Conservation (phyloP, 2,888 invertebrate genomes). For the Punctoribates punctum region DNA sequence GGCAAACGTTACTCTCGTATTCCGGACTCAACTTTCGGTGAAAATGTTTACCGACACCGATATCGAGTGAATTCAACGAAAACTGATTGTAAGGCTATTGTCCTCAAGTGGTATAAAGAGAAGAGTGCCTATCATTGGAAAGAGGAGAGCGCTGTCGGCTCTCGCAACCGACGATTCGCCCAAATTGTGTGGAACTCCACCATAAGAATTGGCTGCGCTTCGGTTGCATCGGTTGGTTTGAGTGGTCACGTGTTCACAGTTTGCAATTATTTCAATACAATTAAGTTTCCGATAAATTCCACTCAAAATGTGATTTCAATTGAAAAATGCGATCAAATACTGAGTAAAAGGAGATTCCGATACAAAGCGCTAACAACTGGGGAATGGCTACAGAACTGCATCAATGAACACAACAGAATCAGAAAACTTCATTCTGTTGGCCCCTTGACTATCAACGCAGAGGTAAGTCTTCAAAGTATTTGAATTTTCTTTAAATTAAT, state of each 20-base stretch:
- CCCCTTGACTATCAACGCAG: background rate
- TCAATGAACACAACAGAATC: constrained; percentile 3
- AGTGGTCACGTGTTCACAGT: background rate
- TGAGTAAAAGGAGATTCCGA: background rate
- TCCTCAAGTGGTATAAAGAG: background rate
- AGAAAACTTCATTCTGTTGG: constrained; percentile 2
- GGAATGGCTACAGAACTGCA: constrained; percentile 12
- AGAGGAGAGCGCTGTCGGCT: background rate
- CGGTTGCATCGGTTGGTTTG: background rate
- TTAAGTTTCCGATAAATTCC: background rate
- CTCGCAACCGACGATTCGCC: background rate
- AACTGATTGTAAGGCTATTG: constrained; percentile 7
- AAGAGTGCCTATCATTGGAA: background rate
- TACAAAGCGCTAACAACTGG: background rate
- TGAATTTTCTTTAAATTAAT: too few relatives aligned
- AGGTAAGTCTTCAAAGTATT: background rate
- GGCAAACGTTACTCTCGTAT: background rate
- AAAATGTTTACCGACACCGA: background rate
- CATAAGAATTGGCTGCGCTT: constrained; percentile 26
- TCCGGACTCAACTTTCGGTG: background rate
- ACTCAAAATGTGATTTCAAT: background rate
- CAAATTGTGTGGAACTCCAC: constrained; percentile 20
- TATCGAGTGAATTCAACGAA: background rate
- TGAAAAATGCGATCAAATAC: constrained; percentile 6
- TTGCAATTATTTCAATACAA: constrained; percentile 3